These are phyloP conservation scores for Caenorhabditis doughertyi DNA, from an alignment of 2,888 invertebrate species.

Conservation along the genomic window DNA sequence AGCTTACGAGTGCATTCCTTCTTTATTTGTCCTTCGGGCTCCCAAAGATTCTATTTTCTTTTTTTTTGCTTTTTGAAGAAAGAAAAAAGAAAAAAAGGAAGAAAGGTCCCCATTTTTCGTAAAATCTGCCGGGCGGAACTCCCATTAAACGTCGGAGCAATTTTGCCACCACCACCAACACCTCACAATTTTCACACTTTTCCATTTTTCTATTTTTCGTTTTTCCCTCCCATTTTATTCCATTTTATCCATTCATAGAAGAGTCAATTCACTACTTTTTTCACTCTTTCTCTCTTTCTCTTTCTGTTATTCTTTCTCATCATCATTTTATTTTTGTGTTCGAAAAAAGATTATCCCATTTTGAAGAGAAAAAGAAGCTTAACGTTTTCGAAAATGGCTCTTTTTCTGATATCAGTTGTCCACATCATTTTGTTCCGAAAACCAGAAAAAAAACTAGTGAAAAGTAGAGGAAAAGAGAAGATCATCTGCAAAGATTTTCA, in stretches of 20 bases:
- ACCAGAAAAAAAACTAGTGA: slow-evolving; percentile 20
- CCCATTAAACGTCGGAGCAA: slow-evolving; percentile 37
- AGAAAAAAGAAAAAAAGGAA: too few species aligned
- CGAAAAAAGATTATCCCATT: slow-evolving; percentile 9
- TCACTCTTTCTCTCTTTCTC: not conserved
- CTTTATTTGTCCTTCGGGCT: slow-evolving; percentile 50
- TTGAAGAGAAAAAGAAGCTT: not conserved
- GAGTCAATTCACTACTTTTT: slow-evolving; percentile 6
- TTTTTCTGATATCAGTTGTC: slow-evolving; percentile 34
- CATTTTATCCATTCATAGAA: not conserved
- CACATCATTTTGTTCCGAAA: slow-evolving; percentile 35
- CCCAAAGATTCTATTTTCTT: slow-evolving; percentile 32
- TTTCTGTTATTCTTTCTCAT: not conserved
- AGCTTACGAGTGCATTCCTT: slow-evolving; percentile 59
- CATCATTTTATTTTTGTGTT: not conserved
- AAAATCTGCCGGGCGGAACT: slow-evolving; percentile 16
- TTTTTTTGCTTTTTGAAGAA: slow-evolving; percentile 33
- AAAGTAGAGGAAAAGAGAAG: slow-evolving; percentile 6
- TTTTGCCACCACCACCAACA: too few species aligned
- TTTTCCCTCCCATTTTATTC: not conserved
- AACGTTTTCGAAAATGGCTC: too few species aligned
- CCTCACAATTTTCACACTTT: slow-evolving; percentile 10
- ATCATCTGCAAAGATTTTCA: slow-evolving; percentile 43
- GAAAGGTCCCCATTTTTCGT: not conserved
- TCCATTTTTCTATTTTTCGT: not conserved